Base-by-base conservation (phyloP, 2,888 invertebrate genomes). In the Nymphalis polychloros region DNA sequence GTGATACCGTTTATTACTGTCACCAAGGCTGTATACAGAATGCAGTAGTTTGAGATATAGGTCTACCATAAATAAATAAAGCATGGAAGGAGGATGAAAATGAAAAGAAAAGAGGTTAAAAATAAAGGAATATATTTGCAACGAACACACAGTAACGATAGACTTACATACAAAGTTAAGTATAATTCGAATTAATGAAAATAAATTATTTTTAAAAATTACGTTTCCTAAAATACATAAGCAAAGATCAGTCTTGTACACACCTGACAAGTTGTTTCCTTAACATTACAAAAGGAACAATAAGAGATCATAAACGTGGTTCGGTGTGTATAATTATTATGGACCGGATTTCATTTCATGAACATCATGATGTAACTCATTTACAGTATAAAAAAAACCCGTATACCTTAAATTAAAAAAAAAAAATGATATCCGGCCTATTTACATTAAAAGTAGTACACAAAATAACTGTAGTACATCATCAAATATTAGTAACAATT, bases 51-150 rank as follows among this genome's bases (percentile, higher is more conserved):
- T 85, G 82, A 87, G 85, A 88, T 81, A 88, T 87, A 89, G 86
- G 88, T 90, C 87, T 87, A 90, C 89, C 84, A 81, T 86, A 85
- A 83, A 86, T 85, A 87, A 83, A 87, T 81, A 85, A 90, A 91
- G 91, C 90, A 89, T 89, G 87, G 87, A 88, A 74, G 86, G 81
- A 91, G 90, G 88, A 89, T 91, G 91, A 90, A 85, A 92, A 92
- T 91, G 87, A 91, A 92, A 92, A 92, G 90, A 91, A 89, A 41
- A 87, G 85, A 88, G 86, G 83, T 90, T 57, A 88, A 88, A 90
- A 92, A 92, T 90, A 92, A 91, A 91, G 88, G 86, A 90, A 85
- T 92, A 91, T 92, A 92, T 92, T 92, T 92, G 92, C 90, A 92
- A 92, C 92, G 90, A 90, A 91, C 91, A 91, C 92, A 89, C 87